Evolutionary conservation across 2,888 invertebrate genomes (phyloP), one percentile per base, ranked within the genome.

Genomic region (Lapara coniferarum): DNA sequence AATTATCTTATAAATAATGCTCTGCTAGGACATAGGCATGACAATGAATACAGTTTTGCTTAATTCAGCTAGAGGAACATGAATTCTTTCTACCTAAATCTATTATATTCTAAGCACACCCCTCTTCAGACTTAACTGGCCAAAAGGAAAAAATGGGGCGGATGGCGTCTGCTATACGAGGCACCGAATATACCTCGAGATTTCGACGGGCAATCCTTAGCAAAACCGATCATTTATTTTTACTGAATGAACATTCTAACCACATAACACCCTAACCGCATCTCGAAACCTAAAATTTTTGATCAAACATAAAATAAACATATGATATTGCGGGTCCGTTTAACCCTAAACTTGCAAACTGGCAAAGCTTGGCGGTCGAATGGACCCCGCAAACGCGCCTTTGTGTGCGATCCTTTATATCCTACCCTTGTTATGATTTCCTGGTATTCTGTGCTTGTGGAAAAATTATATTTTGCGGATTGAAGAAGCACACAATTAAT

Each of bases 321-420:
- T 83, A 86, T 81, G 85, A 85, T 84, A 67, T 69, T 71, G 69
- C 59, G 66, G 69, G 70, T 37, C 37, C 66, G 55, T 49, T 67
- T 19, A 70, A 66, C 71, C 67, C 71, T 71, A 69, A 72, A 71
- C 71, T 73, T 73, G 71, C 57, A 66, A 69, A 66, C 66, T 49
- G 69, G 66, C 68, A 63, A 68, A 56, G 63, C 69, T 69, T 51
- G 77, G 84, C 80, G 84, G 85, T 82, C 82, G 76, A 78, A 71
- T 69, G 74, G 79, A 79, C 80, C 87, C 89, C 87, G 78, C 88
- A 83, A 83, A 77, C 83, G 77, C 85, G 85, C 86, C 88, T 89
- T 89, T 86, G 85, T 79, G 77, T 71, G 77, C 72, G 74, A 75
- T 75, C 80, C 78, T 81, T 81, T 81, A 74, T 81, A 80, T 72